These are phyloP conservation scores for Nasonia giraulti DNA, from an alignment of 1,140 invertebrate genomes.

Conservation along the genomic window DNA sequence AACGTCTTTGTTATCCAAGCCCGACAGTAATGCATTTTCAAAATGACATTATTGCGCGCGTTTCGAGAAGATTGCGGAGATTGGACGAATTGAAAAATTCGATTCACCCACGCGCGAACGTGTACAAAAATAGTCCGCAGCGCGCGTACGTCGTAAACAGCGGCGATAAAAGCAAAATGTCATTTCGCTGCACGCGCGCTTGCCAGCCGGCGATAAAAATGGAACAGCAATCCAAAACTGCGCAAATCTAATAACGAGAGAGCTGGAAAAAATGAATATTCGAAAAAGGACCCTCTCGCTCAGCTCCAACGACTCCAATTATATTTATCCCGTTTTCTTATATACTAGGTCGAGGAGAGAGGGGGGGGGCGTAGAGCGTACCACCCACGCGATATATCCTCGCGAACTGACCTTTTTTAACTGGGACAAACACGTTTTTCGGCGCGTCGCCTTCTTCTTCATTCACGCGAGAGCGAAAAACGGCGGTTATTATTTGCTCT, in stretches of 20 bases:
- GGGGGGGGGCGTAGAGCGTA: background rate
- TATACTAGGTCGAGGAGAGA: background rate
- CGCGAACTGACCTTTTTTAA: constrained; percentile 29
- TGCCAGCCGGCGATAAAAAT: background rate
- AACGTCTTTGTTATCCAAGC: background rate
- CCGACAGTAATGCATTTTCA: background rate
- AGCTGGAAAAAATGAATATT: background rate
- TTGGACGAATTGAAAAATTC: background rate
- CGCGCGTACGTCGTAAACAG: background rate
- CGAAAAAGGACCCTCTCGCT: background rate
- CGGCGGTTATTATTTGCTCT: background rate
- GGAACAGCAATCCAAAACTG: background rate
- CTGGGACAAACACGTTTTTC: constrained; percentile 21
- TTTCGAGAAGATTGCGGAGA: too few relatives aligned
- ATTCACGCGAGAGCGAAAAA: constrained; percentile 1
- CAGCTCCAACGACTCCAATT: background rate
- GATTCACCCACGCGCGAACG: background rate
- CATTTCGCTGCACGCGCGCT: background rate
- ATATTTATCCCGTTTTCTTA: background rate
- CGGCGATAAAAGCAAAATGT: background rate
- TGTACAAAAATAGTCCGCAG: too few relatives aligned
- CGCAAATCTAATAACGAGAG: background rate
- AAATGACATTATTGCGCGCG: background rate
- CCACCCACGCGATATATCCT: background rate
- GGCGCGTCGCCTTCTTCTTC: background rate